Base-by-base conservation (phyloP, 2,797 vertebrate species). In the Cottoperca gobio region DNA sequence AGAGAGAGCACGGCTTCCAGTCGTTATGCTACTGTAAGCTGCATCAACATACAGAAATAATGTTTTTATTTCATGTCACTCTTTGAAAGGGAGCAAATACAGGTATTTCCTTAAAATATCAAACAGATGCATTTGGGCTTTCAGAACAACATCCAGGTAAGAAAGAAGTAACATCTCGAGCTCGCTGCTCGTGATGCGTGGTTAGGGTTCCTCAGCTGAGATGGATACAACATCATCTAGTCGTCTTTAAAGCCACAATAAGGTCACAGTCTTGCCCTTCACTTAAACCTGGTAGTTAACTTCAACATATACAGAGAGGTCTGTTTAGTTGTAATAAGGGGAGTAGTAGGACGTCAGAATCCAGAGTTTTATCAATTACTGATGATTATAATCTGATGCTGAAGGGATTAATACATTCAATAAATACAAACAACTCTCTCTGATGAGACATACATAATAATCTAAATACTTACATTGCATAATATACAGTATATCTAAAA, bases 321-420 rank as follows among this genome's bases (percentile, higher is more conserved):
- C 69, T 75, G 54, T 67, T 48, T 6, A 1, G 12, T 35, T 69
- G 72, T 76, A 87, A 80, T 50, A 63, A 80, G 57, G 35, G 42
- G 13, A 2, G 37, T 1, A n/a, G 33, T 28, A 8, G 26, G 53
- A 73, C 39, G 39, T 26, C 40, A 62, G 70, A 59, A 11, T 33
- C 8, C 46, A 10, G 8, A 12, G 54, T 45, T 63, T 16, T 33
- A 43, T 61, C 14, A 23, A 53, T 61, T 53, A 37, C 33, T 58
- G 12, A 54, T 23, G 4, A 21, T 46, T 68, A 14, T 5, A 40
- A 5, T 49, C 11, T 24, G 3, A 23, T 26, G 26, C 26, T 21
- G 21, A 28, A 49, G n/a, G 43, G 43, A 52, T 58, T 4, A 73
- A 57, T 19, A 10, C 6, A 14, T 49, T 40, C 2, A 40, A 43